Base-by-base conservation (phyloP, 2,888 invertebrate species). In the Epinotia nisella region DNA sequence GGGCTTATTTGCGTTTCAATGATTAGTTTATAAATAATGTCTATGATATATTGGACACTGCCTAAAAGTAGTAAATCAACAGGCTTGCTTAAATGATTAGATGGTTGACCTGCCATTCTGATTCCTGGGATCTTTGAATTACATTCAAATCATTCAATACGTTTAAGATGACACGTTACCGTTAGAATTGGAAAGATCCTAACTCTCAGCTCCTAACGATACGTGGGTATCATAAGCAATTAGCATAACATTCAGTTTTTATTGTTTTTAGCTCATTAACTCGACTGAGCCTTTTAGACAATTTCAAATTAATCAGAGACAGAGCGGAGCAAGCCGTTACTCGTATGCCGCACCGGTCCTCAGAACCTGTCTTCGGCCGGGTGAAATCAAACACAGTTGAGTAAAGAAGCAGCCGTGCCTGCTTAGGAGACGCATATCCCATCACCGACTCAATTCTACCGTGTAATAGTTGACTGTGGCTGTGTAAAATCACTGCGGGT, bases 381-480 rank as follows among this genome's bases (percentile, higher is more conserved):
- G 85, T 84, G 85, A 88, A 88, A 87, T 85, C 84, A 84, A 86
- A 89, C 79, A 82, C 85, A 82, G 83, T 82, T 83, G 82, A 83
- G 81, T 87, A 81, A 82, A 85, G 84, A 80, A 87, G 87, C 82
- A 80, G 79, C 82, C 81, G 80, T 78, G 79, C 77, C 77, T 74
- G 79, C 77, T 78, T 81, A 45, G 39, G 83, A 82, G 86, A 84
- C 86, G 85, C 80, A 78, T 81, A 79, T 81, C 83, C 83, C 83
- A 85, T 82, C 83, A 85, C 80, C 89, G 80, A 84, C 83, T 86
- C 82, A 87, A 90, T 84, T 88, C 83, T 83, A 84, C 87, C 87
- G 90, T 84, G 84, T 90, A 87, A 89, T 89, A 88, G 84, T 83
- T 82, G 86, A 83, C 83, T 86, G 87, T 85, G 87, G 87, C 85